phyloP scores from a whole-genome alignment of 1,140 invertebrate species.

The Melanaphis sacchari region DNA sequence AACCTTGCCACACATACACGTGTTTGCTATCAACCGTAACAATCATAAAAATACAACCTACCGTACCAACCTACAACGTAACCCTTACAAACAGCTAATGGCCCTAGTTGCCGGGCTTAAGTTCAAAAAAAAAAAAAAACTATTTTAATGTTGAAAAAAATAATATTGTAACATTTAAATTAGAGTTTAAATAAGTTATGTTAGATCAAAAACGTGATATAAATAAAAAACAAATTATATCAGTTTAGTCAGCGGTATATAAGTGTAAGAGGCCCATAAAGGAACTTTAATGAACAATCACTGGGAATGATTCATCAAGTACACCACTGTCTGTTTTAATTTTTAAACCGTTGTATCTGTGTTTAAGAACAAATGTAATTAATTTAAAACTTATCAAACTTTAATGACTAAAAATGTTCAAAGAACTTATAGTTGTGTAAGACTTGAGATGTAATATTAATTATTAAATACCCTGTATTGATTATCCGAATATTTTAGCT shows the following conservation, averaged over 20 bases:
- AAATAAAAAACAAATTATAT: not conserved
- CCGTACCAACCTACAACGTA: too few species aligned
- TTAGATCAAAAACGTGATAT: not conserved
- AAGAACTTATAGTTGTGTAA: not conserved
- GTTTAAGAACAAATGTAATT: not conserved
- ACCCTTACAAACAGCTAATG: too few species aligned
- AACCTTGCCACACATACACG: too few species aligned
- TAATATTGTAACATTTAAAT: not conserved
- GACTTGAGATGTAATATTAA: slow-evolving; percentile 1
- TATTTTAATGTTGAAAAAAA: too few species aligned
- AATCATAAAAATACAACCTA: too few species aligned
- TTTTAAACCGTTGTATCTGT: slow-evolving; percentile 13
- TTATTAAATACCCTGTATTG: not conserved
- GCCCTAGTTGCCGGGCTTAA: too few species aligned
- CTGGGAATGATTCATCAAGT: not conserved
- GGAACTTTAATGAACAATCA: not conserved
- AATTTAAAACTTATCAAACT: slow-evolving; percentile 1
- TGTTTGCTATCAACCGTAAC: too few species aligned
- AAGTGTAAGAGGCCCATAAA: not conserved
- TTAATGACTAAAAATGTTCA: not conserved
- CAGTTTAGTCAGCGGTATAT: not conserved
- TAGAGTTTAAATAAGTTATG: not conserved
- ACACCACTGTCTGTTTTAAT: not conserved
- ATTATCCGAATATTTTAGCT: not conserved
- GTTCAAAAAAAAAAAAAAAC: too few species aligned